Evolutionary conservation across 1,140 invertebrate species (phyloP).

Genomic region (Cydia pomonella): DNA sequence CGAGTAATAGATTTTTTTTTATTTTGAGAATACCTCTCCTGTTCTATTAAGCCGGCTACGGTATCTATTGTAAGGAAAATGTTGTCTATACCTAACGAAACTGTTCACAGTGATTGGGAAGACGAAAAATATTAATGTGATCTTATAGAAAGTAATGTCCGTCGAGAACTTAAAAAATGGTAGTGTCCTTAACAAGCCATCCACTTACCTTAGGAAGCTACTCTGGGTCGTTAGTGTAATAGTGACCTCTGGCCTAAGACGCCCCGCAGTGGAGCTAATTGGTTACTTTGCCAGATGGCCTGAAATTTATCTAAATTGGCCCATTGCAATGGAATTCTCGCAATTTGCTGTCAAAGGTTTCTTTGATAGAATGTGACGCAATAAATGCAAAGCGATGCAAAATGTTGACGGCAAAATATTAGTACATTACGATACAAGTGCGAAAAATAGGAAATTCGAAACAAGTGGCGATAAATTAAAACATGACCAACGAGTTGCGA

Average conservation of each 20-base stretch:
- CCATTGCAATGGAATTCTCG: neutral
- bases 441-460: too few relatives aligned
- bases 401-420: neutral
- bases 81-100: too few relatives aligned
- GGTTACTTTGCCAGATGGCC: conserved; percentile 15
- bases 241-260: conserved; percentile 10
- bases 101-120: too few relatives aligned
- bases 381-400: neutral
- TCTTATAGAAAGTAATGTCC: too few relatives aligned
- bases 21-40: too few relatives aligned
- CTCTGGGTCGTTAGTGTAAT: conserved; percentile 7
- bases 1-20: too few relatives aligned
- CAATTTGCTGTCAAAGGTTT: conserved; percentile 21
- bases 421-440: too few relatives aligned
- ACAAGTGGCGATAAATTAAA: too few relatives aligned
- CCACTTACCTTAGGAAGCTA: conserved; percentile 2
- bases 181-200: neutral
- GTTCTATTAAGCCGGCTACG: too few relatives aligned
- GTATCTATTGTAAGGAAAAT: too few relatives aligned
- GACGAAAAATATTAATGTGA: too few relatives aligned
- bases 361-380: conserved; percentile 9
- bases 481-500: too few relatives aligned
- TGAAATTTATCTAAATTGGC: conserved; percentile 15
- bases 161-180: neutral
- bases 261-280: neutral